These are phyloP conservation scores for Phymastichus coffea DNA, from an alignment of 1,140 invertebrate genomes.

Conservation along the genomic window DNA sequence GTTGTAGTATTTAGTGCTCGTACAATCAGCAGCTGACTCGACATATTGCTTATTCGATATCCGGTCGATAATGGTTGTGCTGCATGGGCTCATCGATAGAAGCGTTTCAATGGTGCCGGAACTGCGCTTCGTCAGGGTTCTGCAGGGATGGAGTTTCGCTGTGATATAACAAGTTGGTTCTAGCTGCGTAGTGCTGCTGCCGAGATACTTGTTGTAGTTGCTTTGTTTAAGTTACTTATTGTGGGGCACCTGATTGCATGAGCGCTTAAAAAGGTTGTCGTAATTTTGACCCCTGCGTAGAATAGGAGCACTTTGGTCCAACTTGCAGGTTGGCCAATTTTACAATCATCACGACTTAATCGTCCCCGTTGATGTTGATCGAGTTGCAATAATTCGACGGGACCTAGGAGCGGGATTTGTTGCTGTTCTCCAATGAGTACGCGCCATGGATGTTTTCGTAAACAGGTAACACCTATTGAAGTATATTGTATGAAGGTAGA, in stretches of 20 bases:
- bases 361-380: slow-evolving; percentile 50
- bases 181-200: slow-evolving; percentile 41
- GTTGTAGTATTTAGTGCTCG: slow-evolving; percentile 37
- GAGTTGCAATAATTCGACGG: slow-evolving; percentile 52
- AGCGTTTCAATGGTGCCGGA: slow-evolving; percentile 43
- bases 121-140: slow-evolving; percentile 39
- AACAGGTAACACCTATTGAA: slow-evolving; percentile 64
- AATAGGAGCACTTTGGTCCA: slow-evolving; percentile 43
- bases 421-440: slow-evolving; percentile 48
- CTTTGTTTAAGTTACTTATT: slow-evolving; percentile 46
- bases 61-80: slow-evolving; percentile 47
- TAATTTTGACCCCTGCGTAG: slow-evolving; percentile 46
- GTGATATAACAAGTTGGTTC: slow-evolving; percentile 40
- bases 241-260: slow-evolving; percentile 23
- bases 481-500: slow-evolving; percentile 58
- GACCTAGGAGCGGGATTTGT: slow-evolving; percentile 57
- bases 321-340: slow-evolving; percentile 35
- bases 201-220: slow-evolving; percentile 35
- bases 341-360: slow-evolving; percentile 55
- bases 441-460: slow-evolving; percentile 74
- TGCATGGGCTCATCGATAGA: slow-evolving; percentile 46
- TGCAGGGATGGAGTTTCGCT: slow-evolving; percentile 39
- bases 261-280: slow-evolving; percentile 34
- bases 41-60: slow-evolving; percentile 44
- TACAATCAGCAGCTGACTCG: slow-evolving; percentile 33